Percentiles rank a stretch among this genome's conserved stretches.
Conservation (phyloP, 2,113 vertebrate genomes). For the Lichenostomus cassidix region DNA sequence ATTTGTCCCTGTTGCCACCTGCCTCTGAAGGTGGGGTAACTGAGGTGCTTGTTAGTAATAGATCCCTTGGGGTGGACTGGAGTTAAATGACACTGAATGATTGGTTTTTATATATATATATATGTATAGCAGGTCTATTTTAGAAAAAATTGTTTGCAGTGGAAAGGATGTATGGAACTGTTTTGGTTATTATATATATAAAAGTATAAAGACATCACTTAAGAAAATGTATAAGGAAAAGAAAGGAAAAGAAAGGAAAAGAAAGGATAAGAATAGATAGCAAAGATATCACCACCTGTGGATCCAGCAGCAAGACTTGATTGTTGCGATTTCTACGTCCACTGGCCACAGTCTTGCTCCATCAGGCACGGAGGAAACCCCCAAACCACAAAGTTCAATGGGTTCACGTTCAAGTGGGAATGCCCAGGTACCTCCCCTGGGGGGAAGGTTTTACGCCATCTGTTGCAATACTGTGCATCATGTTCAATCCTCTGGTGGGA, state of each 20-base stretch:
- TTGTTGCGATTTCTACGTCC: neutral
- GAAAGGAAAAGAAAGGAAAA: neutral
- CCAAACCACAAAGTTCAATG: neutral
- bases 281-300: neutral
- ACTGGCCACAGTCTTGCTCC: neutral
- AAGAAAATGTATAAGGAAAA: neutral
- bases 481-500: no score
- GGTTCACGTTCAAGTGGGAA: neutral
- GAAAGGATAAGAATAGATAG: neutral
- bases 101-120: neutral
- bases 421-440: neutral
- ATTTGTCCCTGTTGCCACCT: neutral
- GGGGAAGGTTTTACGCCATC: neutral
- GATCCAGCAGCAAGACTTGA: neutral
- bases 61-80: neutral
- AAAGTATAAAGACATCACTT: neutral
- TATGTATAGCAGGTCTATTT: neutral
- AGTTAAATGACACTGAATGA: neutral
- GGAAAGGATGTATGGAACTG: neutral
- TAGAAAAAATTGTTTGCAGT: neutral
- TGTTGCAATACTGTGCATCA: neutral
- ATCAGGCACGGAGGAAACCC: no score
- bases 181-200: neutral
- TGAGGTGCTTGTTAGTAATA: neutral
- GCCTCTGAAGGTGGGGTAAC: neutral